Percentiles rank a stretch among this genome's conserved stretches.
Evolutionary conservation across 2,113 vertebrate genomes (phyloP).

Genomic region (Oncorhynchus gorbuscha): DNA sequence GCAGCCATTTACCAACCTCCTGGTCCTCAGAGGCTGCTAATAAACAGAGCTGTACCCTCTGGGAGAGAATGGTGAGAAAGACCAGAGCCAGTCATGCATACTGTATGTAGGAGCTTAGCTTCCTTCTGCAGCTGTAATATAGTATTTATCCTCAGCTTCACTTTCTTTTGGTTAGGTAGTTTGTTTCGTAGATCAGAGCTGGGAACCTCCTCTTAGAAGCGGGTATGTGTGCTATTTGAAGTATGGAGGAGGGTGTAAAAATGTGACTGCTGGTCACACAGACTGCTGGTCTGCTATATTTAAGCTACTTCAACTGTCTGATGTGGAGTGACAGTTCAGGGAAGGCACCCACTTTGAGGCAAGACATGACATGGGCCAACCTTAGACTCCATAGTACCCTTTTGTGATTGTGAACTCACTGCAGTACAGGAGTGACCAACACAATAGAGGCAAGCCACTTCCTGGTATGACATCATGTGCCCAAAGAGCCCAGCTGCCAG

Average conservation of each 20-base stretch:
- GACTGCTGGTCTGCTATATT: constrained; percentile 26
- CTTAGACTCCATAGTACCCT: constrained; percentile 22
- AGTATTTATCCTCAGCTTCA: too few species aligned
- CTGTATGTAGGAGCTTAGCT: too few species aligned
- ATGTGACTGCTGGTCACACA: too few species aligned
- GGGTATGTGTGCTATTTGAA: background rate
- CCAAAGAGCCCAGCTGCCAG: constrained; percentile 25
- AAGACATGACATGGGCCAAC: constrained; percentile 14
- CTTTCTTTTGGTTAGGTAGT: too few species aligned
- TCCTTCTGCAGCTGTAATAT: too few species aligned
- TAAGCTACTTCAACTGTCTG: constrained; percentile 18
- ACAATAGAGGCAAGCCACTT: constrained; percentile 50
- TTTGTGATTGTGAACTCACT: background rate
- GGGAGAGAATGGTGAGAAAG: background rate
- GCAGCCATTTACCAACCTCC: background rate
- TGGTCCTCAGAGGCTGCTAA: background rate
- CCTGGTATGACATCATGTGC: constrained; percentile 71
- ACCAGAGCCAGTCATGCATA: too few species aligned
- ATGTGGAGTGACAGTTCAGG: background rate
- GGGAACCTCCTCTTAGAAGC: too few species aligned
- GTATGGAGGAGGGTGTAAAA: background rate
- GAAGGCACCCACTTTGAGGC: background rate
- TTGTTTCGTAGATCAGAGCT: too few species aligned
- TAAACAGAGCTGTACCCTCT: background rate
- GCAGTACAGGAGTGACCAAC: background rate